Percentiles rank a stretch among this genome's conserved stretches.
phyloP scores from a whole-genome alignment of 2,888 invertebrate genomes.

The Operophtera brumata region DNA sequence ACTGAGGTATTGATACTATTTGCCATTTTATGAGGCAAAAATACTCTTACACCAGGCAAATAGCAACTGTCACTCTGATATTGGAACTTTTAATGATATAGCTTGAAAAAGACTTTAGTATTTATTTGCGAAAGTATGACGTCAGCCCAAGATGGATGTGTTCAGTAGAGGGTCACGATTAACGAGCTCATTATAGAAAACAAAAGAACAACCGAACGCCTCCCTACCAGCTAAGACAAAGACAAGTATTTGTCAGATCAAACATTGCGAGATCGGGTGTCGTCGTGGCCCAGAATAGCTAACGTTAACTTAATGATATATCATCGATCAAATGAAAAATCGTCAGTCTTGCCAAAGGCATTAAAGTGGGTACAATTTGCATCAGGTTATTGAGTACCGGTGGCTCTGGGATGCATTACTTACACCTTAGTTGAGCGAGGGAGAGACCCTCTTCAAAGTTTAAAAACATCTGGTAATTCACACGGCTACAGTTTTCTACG shows the following conservation, averaged over 20 bases:
- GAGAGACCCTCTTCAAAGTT: constrained; percentile 9
- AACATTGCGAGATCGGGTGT: neutral
- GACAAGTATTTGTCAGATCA: neutral
- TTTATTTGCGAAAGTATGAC: constrained; percentile 1
- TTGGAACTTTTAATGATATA: constrained; percentile 15
- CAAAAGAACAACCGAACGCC: constrained; percentile 17
- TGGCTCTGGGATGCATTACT: constrained; percentile 7
- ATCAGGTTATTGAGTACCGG: constrained; percentile 10
- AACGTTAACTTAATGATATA: neutral
- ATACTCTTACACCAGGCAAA: constrained; percentile 13
- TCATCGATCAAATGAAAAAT: constrained; percentile 10
- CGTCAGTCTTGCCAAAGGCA: constrained; percentile 3
- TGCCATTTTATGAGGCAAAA: constrained; percentile 43
- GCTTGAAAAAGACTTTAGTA: constrained; percentile 5
- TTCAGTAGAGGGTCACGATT: constrained; percentile 9
- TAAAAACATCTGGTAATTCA: constrained; percentile 1
- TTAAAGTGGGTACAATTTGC: constrained; percentile 10
- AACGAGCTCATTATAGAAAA: constrained; percentile 26
- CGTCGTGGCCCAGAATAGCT: neutral
- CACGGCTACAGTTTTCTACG: too few species aligned
- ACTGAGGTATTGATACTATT: constrained; percentile 29
- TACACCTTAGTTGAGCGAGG: neutral
- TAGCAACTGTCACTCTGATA: constrained; percentile 15
- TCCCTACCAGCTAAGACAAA: constrained; percentile 17
- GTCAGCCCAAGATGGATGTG: constrained; percentile 13